Evolutionary conservation across 1,140 invertebrate genomes (phyloP), one percentile per base, ranked within the genome.

Genomic region (Vanessa tameamea): DNA sequence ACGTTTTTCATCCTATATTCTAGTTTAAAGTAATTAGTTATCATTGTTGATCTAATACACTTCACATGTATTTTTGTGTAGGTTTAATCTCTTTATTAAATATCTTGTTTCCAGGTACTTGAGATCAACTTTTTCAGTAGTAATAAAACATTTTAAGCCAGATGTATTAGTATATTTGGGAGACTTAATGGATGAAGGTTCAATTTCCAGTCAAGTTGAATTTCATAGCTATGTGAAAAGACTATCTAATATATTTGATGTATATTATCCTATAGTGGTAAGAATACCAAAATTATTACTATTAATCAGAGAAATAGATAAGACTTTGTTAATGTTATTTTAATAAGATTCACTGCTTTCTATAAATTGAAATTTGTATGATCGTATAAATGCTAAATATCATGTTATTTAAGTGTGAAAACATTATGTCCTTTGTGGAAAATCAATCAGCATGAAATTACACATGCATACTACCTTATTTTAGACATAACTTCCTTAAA

Each of bases 161-260:
- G 95, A 98, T 93, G 94, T 97, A n/a, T 94, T 99, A 67, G 94
- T 97, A 63, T 99, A 98, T 91, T 92, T 99, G 31, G 98, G 98
- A 6, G 98, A 99, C 92, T 93, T 98, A 61, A 96, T 98, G 93
- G 98, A 99, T 88, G 98, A 99, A 93, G 98, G 98, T 0, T 97
- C 96, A 71, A 95, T 96, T 71, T 95, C 97, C 1, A 94, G 93
- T 61, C 87, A 94, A 72, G 88, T 94, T 73, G 94, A 97, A 81
- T 98, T 95, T 89, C 89, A 94, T 80, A 88, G 90, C 69, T 97
- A 97, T 92, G 94, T 95, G 47, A 89, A 94, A 73, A 94, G 97
- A 84, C 94, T 98, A 73, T 92, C 94, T 63, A 91, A 94, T 79
- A 97, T 97, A 88, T 97, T 96, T 92, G 86, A 94, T 37, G 93